Conservation (phyloP, 2,888 invertebrate genomes). For the Stegana nigrithorax region DNA sequence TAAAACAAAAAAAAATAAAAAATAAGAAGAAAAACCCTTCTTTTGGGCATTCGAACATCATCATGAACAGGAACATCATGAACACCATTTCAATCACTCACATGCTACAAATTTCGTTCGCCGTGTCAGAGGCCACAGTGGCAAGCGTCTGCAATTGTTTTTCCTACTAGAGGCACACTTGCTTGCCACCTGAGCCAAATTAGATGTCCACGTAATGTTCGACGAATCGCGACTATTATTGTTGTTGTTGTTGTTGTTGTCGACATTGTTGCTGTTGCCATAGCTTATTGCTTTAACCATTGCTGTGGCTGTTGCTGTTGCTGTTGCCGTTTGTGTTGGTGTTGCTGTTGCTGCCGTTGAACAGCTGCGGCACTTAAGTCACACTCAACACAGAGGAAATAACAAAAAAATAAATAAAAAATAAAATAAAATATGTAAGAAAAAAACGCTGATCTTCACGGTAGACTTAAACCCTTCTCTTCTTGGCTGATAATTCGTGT, state of each 20-base stretch:
- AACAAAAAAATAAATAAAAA: no score
- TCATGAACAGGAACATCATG: neutral
- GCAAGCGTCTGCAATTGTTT: neutral
- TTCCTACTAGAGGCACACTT: constrained; percentile 8
- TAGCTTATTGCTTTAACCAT: neutral
- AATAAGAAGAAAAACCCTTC: no score
- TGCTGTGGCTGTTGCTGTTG: no score
- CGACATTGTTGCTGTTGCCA: neutral
- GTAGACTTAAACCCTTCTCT: neutral
- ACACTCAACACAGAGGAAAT: constrained; percentile 7
- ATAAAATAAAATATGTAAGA: no score
- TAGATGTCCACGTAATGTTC: constrained; percentile 42
- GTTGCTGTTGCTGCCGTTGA: neutral
- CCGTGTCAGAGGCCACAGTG: constrained; percentile 8
- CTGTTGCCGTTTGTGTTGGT: neutral
- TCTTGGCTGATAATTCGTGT: constrained; percentile 47
- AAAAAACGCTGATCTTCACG: constrained; percentile 2
- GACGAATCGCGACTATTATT: constrained; percentile 1
- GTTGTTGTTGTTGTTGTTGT: no score
- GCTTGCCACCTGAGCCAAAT: constrained; percentile 58
- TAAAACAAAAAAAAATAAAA: no score
- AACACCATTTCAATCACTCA: constrained; percentile 37
- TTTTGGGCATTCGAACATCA: constrained; percentile 2
- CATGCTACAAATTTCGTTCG: constrained; percentile 27
- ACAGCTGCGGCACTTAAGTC: constrained; percentile 7